These are phyloP conservation scores for Puntigrus tetrazona DNA, from an alignment of 2,113 vertebrate species.

Conservation along the genomic window DNA sequence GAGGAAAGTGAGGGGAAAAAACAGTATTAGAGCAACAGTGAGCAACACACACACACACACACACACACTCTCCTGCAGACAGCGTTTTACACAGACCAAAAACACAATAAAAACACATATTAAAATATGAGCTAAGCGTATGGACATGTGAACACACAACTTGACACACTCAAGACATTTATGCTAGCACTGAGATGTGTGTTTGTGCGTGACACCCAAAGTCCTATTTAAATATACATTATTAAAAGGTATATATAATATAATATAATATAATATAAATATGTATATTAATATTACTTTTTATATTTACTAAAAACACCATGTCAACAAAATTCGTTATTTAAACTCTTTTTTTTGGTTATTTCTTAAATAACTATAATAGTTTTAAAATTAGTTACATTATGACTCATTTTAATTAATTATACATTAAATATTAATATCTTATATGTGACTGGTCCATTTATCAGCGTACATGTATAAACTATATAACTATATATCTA, in stretches of 20 bases:
- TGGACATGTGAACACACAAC: neutral
- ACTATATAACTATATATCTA: too few relatives aligned
- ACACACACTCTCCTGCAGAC: constrained; percentile 35
- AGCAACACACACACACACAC: constrained; percentile 62
- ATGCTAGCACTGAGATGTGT: neutral
- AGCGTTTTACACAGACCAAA: constrained; percentile 51
- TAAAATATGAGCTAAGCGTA: neutral
- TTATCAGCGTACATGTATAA: too few relatives aligned
- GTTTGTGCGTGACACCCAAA: neutral
- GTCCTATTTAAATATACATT: too few relatives aligned
- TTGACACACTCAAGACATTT: neutral
- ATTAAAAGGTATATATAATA: too few relatives aligned
- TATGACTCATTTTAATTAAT: too few relatives aligned
- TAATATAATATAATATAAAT: too few relatives aligned
- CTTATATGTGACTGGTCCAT: too few relatives aligned
- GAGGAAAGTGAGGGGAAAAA: constrained; percentile 67
- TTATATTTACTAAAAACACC: neutral
- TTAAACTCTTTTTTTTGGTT: neutral
- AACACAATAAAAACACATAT: too few relatives aligned
- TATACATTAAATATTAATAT: too few relatives aligned
- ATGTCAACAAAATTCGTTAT: neutral
- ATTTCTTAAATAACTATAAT: too few relatives aligned
- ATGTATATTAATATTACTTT: neutral
- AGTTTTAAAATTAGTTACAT: too few relatives aligned
- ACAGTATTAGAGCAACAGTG: constrained; percentile 80